Percentiles rank a stretch among this genome's conserved stretches.
Conservation (phyloP, 2,113 vertebrate species). For the Ctenomys sociabilis region DNA sequence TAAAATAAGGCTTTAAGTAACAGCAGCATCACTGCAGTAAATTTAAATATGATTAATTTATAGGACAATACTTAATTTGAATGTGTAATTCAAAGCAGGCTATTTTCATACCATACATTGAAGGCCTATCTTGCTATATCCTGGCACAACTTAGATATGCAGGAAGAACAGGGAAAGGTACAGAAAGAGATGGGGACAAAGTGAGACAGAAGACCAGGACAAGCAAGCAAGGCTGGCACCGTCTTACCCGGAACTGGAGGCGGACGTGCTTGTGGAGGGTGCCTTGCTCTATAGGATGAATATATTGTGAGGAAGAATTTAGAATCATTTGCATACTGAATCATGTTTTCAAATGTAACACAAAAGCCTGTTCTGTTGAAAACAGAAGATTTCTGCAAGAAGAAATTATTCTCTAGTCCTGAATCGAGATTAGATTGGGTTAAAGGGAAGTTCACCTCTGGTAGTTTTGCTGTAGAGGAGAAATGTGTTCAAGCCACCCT, state of each 20-base stretch:
- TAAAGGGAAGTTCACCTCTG: slow-evolving; percentile 65
- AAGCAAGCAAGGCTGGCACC: neutral
- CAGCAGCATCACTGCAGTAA: slow-evolving; percentile 46
- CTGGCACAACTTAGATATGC: slow-evolving; percentile 3
- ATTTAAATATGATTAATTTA: slow-evolving; percentile 59
- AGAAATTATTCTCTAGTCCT: slow-evolving; percentile 52
- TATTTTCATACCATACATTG: slow-evolving; percentile 40
- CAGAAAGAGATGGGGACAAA: slow-evolving; percentile 10
- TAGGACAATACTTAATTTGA: slow-evolving; percentile 46
- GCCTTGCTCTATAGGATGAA: neutral
- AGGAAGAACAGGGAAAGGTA: neutral
- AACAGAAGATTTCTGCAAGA: slow-evolving; percentile 29
- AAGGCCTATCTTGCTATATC: slow-evolving; percentile 24
- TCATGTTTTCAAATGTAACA: slow-evolving; percentile 24
- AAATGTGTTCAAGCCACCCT: slow-evolving; percentile 68
- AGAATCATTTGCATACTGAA: slow-evolving; percentile 27
- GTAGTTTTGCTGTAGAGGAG: slow-evolving; percentile 73
- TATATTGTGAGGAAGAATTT: neutral
- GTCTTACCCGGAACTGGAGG: neutral
- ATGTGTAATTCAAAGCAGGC: slow-evolving; percentile 13
- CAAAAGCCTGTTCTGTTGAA: neutral
- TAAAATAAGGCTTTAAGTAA: slow-evolving; percentile 68
- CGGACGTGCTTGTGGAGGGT: neutral
- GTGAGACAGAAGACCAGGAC: neutral
- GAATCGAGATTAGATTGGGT: slow-evolving; percentile 60